Conservation (phyloP, 1,140 invertebrate genomes). For the Heliconius hermathena region DNA sequence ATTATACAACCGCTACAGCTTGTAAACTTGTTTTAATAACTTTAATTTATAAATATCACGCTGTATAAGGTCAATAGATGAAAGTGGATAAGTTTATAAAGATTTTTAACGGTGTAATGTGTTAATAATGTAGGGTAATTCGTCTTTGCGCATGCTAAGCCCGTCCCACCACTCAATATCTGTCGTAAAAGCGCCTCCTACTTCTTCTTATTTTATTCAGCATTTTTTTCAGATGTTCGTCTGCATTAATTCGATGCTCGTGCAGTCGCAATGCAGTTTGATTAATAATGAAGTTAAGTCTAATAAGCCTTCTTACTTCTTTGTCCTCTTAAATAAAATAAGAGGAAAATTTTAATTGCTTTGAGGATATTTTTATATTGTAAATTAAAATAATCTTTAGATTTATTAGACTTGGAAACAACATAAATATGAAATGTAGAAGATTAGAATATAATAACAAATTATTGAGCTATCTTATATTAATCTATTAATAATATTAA, state of each 20-base stretch:
- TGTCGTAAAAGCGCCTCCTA: slow-evolving; percentile 78
- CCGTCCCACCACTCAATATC: slow-evolving; percentile 80
- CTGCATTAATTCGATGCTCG: slow-evolving; percentile 66
- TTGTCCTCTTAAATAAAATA: slow-evolving; percentile 16
- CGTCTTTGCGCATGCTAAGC: slow-evolving; percentile 78
- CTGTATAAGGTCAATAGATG: slow-evolving; percentile 63
- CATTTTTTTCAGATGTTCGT: slow-evolving; percentile 65
- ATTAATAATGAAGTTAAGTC: slow-evolving; percentile 69
- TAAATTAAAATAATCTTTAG: not conserved
- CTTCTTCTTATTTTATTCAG: slow-evolving; percentile 79
- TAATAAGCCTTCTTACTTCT: slow-evolving; percentile 34
- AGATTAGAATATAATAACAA: not conserved
- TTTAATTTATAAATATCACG: slow-evolving; percentile 71
- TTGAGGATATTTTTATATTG: not conserved
- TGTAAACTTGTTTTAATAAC: slow-evolving; percentile 78
- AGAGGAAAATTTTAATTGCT: not conserved
- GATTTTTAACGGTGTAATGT: slow-evolving; percentile 61
- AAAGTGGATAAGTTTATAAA: slow-evolving; percentile 61
- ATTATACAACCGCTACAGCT: slow-evolving; percentile 67
- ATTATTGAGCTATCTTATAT: not conserved
- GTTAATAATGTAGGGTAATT: slow-evolving; percentile 61
- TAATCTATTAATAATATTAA: not conserved
- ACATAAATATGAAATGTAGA: not conserved
- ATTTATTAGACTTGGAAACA: not conserved
- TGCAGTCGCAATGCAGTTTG: slow-evolving; percentile 76